phyloP scores from a whole-genome alignment of 2,113 vertebrate genomes.

The zebrafish (Danio rerio) region DNA sequence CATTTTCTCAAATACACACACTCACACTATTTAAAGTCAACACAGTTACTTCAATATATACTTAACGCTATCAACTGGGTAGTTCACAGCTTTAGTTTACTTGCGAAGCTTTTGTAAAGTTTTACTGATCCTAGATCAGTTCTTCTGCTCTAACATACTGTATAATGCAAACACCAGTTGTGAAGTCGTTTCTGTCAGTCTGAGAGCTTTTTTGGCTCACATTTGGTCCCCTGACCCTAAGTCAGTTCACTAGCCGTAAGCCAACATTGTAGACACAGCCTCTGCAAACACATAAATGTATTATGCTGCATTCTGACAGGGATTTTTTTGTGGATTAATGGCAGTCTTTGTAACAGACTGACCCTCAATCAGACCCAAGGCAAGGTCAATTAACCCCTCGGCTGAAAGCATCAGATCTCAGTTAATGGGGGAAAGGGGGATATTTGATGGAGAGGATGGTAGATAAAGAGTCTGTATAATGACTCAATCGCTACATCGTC shows the following conservation, averaged over 20 bases:
- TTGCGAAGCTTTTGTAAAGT: not conserved
- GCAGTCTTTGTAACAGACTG: constrained; percentile 19
- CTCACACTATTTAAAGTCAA: not conserved
- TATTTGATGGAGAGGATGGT: not conserved
- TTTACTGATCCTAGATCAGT: not conserved
- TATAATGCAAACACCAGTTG: not conserved
- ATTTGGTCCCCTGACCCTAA: not conserved
- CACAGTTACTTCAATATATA: not conserved
- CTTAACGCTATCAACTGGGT: not conserved
- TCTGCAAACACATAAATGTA: constrained; percentile 14
- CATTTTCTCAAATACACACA: not conserved
- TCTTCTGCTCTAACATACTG: not conserved
- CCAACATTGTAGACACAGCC: constrained; percentile 20
- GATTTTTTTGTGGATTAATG: constrained; percentile 30
- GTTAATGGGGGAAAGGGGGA: constrained; percentile 9
- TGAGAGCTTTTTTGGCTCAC: not conserved
- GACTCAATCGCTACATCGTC: not conserved
- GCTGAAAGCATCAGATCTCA: constrained; percentile 33
- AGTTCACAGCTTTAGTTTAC: not conserved
- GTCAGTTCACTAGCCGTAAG: not conserved
- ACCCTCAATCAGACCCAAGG: constrained; percentile 11
- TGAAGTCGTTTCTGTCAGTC: not conserved
- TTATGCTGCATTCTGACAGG: constrained; percentile 24
- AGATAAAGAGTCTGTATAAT: constrained; percentile 15
- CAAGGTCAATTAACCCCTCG: constrained; percentile 31